Conservation (phyloP, 2,113 vertebrate species). For the Odontophorus gujanensis region DNA sequence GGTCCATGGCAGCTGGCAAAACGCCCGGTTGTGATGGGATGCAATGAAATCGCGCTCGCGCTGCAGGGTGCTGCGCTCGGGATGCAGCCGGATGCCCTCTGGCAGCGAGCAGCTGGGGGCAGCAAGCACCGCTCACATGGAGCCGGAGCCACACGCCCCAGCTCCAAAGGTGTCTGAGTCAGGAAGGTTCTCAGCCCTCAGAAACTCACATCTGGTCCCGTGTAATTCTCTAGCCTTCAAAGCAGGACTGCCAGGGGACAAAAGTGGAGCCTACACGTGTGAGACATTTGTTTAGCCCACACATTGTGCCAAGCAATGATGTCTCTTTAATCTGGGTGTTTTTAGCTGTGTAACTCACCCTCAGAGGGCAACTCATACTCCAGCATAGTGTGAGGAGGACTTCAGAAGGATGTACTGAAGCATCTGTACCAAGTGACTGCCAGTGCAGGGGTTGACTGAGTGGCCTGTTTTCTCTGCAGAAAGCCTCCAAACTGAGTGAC, state of each 20-base stretch:
- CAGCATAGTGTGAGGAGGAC: fast-evolving
- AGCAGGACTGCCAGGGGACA: background rate
- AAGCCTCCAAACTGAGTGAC: background rate
- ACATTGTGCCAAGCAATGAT: background rate
- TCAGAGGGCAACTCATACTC: background rate
- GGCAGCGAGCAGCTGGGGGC: background rate
- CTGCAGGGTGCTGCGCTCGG: background rate
- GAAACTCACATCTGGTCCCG: background rate
- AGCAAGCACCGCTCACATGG: background rate
- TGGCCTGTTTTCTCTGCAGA: background rate
- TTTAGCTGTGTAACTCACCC: background rate
- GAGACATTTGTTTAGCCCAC: background rate
- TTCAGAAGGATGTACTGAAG: background rate
- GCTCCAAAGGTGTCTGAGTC: background rate
- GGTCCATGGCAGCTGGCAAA: background rate
- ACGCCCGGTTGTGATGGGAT: background rate
- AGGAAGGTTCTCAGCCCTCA: background rate
- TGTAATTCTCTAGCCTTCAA: background rate
- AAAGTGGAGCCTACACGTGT: background rate
- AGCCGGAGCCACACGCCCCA: background rate
- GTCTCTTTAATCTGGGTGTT: background rate
- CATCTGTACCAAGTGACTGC: background rate
- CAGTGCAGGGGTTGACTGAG: background rate
- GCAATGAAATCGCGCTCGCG: background rate
- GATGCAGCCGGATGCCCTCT: background rate